Percentiles rank a stretch among this genome's conserved stretches.
Conservation (phyloP, 1,140 invertebrate genomes). For the Philopotamus ludificatus region DNA sequence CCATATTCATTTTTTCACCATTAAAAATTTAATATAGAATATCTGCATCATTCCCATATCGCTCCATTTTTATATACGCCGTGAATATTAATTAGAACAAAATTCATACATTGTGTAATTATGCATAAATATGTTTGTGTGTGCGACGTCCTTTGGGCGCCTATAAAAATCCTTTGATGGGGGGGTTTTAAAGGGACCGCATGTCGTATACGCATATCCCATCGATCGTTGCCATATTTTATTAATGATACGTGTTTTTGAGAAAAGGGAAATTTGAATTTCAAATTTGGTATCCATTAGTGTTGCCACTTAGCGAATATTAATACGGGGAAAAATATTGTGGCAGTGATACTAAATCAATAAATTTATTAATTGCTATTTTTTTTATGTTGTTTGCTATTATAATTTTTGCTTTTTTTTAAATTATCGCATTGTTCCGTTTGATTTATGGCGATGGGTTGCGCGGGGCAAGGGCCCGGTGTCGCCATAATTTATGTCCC, state of each 20-base stretch:
- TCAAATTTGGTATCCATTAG: constrained; percentile 39
- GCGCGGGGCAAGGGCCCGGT: too few relatives aligned
- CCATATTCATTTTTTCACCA: not conserved
- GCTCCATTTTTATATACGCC: too few relatives aligned
- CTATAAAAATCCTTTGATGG: not conserved
- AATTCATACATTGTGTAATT: too few relatives aligned
- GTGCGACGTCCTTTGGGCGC: not conserved
- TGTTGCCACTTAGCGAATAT: constrained; percentile 36
- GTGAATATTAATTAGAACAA: too few relatives aligned
- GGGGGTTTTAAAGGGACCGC: not conserved
- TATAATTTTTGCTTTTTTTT: too few relatives aligned
- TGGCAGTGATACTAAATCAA: constrained; percentile 13
- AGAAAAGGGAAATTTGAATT: constrained; percentile 38
- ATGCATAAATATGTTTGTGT: not conserved
- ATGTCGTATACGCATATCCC: not conserved
- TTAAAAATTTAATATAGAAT: too few relatives aligned
- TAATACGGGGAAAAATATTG: constrained; percentile 37
- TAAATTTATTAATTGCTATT: not conserved
- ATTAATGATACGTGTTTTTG: constrained; percentile 39
- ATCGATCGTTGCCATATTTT: constrained; percentile 37
- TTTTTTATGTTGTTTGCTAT: too few relatives aligned
- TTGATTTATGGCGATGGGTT: too few relatives aligned
- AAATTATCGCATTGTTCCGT: too few relatives aligned
- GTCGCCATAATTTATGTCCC: constrained; percentile 34
- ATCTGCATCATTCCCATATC: too few relatives aligned